Evolutionary conservation across 2,113 vertebrate species (phyloP).

Genomic region (Oryzias curvinotus): DNA sequence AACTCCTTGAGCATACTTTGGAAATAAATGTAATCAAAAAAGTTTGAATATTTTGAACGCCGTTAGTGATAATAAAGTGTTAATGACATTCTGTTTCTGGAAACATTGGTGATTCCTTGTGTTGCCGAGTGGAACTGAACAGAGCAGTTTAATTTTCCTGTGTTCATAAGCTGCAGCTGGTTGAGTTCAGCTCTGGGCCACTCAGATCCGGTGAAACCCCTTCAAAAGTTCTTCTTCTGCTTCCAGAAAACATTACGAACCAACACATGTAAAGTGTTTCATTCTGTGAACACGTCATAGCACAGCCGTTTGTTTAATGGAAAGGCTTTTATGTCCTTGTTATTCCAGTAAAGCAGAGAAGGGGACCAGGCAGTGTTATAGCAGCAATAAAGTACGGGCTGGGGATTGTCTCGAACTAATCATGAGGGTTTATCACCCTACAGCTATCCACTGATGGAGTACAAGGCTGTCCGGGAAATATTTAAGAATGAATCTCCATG

Average conservation of each 20-base stretch:
- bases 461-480: slow-evolving; percentile 35
- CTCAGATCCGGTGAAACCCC: slow-evolving; percentile 1
- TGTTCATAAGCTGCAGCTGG: slow-evolving; percentile 4
- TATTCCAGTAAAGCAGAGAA: slow-evolving; percentile 10
- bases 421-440: slow-evolving; percentile 17
- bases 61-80: background rate
- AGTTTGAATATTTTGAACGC: no score
- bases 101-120: slow-evolving; percentile 21
- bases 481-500: slow-evolving; percentile 39
- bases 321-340: slow-evolving; percentile 33
- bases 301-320: background rate
- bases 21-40: no score
- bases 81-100: slow-evolving; percentile 10
- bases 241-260: background rate
- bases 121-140: slow-evolving; percentile 33
- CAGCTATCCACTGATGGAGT: slow-evolving; percentile 36
- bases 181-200: slow-evolving; percentile 23
- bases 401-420: slow-evolving; percentile 15
- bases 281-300: background rate
- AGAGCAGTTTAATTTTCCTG: slow-evolving; percentile 12
- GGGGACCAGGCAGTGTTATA: slow-evolving; percentile 4
- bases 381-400: slow-evolving; percentile 36
- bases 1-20: no score
- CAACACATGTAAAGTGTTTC: background rate
- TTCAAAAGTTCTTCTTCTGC: background rate